Evolutionary conservation across 2,888 invertebrate species (phyloP).

Genomic region (Mantis religiosa): DNA sequence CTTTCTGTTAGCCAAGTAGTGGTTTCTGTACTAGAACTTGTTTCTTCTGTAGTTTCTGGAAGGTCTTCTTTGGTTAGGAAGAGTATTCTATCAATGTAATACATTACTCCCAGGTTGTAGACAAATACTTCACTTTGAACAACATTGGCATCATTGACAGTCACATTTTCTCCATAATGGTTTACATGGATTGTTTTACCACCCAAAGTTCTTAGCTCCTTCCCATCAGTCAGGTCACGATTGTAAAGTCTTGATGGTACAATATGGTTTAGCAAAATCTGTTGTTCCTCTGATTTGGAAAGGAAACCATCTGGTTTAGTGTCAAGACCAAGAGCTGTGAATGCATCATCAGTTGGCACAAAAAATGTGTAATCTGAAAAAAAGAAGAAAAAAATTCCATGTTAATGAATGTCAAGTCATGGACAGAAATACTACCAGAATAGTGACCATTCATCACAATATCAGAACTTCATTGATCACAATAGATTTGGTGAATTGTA

Average conservation of each 20-base stretch:
- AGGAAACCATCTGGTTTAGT: conserved; percentile 54
- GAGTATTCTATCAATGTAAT: conserved; percentile 56
- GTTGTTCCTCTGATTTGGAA: conserved; percentile 54
- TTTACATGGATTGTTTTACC: conserved; percentile 53
- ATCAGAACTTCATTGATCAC: too few relatives aligned
- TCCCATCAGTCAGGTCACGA: conserved; percentile 53
- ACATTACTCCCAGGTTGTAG: conserved; percentile 62
- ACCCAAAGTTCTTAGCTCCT: conserved; percentile 52
- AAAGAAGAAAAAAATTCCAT: neutral
- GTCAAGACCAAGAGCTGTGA: conserved; percentile 56
- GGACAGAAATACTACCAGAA: too few relatives aligned
- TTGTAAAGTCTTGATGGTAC: conserved; percentile 58
- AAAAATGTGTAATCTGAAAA: conserved; percentile 60
- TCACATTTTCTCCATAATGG: conserved; percentile 48
- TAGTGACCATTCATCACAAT: too few relatives aligned
- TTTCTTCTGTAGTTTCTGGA: conserved; percentile 19
- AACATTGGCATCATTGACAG: conserved; percentile 55
- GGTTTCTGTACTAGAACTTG: neutral
- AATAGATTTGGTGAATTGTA: too few relatives aligned
- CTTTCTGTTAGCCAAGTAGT: conserved; percentile 6
- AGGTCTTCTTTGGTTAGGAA: conserved; percentile 39
- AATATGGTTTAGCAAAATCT: conserved; percentile 58
- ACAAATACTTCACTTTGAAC: conserved; percentile 60
- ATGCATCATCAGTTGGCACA: conserved; percentile 64
- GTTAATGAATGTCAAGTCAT: too few relatives aligned